These are phyloP conservation scores for Carettochelys insculpta DNA, from an alignment of 2,113 vertebrate species.

Conservation along the genomic window DNA sequence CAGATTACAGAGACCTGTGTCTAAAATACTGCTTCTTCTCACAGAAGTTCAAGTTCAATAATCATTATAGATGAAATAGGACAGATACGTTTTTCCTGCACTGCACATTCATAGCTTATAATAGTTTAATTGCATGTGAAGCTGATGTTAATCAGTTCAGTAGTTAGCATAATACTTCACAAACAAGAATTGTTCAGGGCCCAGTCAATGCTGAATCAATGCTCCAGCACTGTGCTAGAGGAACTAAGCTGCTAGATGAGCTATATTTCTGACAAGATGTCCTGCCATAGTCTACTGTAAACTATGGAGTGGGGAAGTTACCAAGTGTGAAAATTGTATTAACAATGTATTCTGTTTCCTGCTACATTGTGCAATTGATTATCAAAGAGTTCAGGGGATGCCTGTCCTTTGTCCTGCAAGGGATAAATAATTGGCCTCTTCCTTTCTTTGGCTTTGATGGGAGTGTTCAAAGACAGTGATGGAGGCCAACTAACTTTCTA, in stretches of 20 bases:
- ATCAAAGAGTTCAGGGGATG: too few relatives aligned
- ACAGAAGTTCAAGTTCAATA: background rate
- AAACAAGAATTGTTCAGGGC: background rate
- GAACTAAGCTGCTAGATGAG: accelerated
- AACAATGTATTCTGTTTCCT: accelerated
- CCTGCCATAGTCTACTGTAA: background rate
- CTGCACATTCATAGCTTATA: background rate
- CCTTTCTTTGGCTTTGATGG: too few relatives aligned
- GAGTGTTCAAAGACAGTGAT: too few relatives aligned
- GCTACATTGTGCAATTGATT: background rate
- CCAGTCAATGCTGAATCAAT: background rate
- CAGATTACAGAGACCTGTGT: background rate
- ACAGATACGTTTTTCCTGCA: background rate
- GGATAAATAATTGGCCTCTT: too few relatives aligned
- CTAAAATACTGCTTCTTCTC: background rate
- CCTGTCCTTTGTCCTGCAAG: too few relatives aligned
- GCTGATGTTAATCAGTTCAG: background rate
- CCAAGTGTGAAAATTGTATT: background rate
- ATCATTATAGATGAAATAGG: background rate
- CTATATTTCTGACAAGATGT: background rate
- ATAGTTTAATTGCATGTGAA: constrained; percentile 7
- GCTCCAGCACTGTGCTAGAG: accelerated
- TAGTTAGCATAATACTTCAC: background rate
- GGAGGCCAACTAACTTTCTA: background rate
- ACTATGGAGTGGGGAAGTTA: background rate